phyloP scores from a whole-genome alignment of 2,113 vertebrate genomes.

The Sialia sialis region DNA sequence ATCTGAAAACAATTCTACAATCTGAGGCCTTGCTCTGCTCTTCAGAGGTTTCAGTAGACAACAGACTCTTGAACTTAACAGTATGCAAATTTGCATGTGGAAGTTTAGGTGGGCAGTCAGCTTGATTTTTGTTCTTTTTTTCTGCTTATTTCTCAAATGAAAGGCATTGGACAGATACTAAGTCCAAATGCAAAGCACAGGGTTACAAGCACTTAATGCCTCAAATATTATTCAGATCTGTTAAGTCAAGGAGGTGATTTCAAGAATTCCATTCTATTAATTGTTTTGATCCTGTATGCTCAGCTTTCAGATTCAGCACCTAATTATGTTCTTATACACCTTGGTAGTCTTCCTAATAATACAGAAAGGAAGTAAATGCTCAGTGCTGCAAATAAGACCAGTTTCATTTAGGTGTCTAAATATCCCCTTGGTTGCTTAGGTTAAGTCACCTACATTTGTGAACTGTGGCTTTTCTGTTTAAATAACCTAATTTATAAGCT shows the following conservation, averaged over 20 bases:
- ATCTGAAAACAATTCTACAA: neutral
- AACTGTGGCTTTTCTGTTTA: constrained; percentile 31
- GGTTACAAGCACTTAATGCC: neutral
- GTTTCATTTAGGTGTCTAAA: neutral
- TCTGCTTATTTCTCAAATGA: neutral
- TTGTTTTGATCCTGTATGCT: neutral
- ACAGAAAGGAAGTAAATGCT: neutral
- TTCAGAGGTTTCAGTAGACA: neutral
- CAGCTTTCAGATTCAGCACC: neutral
- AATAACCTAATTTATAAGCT: constrained; percentile 22
- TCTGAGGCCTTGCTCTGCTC: neutral
- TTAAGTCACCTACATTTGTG: neutral
- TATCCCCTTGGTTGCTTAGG: neutral
- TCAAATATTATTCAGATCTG: neutral
- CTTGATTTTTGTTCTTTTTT: neutral
- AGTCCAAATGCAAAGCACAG: neutral
- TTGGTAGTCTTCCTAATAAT: neutral
- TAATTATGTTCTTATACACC: neutral
- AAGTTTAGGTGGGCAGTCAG: neutral
- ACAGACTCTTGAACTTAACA: neutral
- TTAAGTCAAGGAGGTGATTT: neutral
- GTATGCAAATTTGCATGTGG: neutral
- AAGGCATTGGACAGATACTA: neutral
- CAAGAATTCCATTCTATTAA: neutral
- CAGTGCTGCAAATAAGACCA: neutral